Percentiles rank a stretch among this genome's conserved stretches.
Evolutionary conservation across 2,888 invertebrate genomes (phyloP).

Genomic region (Mesochorus sp.): DNA sequence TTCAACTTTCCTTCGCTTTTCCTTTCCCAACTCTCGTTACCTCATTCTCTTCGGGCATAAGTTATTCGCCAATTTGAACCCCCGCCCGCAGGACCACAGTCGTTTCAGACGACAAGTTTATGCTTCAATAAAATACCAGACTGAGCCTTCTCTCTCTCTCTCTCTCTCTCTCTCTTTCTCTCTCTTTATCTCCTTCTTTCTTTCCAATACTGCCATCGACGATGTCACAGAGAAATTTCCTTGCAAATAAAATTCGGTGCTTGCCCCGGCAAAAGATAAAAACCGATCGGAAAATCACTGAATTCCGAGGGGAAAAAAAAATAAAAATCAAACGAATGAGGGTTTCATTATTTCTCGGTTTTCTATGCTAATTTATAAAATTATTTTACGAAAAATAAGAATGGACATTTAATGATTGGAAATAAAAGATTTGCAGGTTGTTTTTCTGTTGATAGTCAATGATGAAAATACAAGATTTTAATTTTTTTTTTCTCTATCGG

Average conservation of each 20-base stretch:
- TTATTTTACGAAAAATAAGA: too few species aligned
- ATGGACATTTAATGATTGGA: too few species aligned
- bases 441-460: too few species aligned
- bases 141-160: constrained; percentile 19
- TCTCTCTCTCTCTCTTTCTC: not conserved
- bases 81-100: constrained; percentile 44
- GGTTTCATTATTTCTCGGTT: too few species aligned
- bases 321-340: not conserved
- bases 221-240: constrained; percentile 22
- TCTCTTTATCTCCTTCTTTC: constrained; percentile 11
- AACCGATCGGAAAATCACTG: constrained; percentile 1
- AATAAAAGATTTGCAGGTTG: too few species aligned
- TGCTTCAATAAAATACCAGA: constrained; percentile 63
- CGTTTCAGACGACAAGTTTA: constrained; percentile 51
- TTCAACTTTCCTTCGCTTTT: not conserved
- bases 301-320: not conserved
- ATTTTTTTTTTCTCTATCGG: not conserved
- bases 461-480: not conserved
- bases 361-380: too few species aligned
- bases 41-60: constrained; percentile 63
- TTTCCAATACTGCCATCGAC: constrained; percentile 28
- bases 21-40: constrained; percentile 58
- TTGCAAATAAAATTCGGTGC: constrained; percentile 22
- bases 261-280: not conserved
- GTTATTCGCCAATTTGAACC: constrained; percentile 66